These are phyloP conservation scores for Gnathonemus echidnorhynchus DNA, from an alignment of 2,113 vertebrate species.

Conservation along the genomic window DNA sequence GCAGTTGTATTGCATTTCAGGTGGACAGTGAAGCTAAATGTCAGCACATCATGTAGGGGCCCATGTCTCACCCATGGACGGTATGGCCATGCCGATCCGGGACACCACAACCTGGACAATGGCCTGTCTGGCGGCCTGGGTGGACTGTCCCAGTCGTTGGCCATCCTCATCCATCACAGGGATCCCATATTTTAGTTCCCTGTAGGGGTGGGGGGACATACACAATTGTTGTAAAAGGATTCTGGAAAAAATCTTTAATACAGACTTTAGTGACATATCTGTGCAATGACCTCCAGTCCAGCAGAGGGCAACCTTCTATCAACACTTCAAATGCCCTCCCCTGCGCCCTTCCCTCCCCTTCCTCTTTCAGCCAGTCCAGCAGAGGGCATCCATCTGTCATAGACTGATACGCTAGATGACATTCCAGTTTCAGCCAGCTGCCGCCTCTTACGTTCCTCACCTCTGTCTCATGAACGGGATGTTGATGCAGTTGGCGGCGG, in stretches of 20 bases:
- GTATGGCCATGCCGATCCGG: conserved; percentile 89
- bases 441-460: conserved; percentile 52
- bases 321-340: background rate
- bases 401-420: background rate
- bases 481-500: conserved; percentile 97
- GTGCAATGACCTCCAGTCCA: background rate
- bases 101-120: conserved; percentile 93
- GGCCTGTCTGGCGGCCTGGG: conserved; percentile 78
- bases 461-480: conserved; percentile 97
- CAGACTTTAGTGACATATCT: background rate
- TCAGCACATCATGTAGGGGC: background rate
- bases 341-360: background rate
- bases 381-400: background rate
- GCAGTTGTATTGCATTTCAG: background rate
- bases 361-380: background rate
- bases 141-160: conserved; percentile 80
- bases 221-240: background rate
- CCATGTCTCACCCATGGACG: conserved; percentile 80
- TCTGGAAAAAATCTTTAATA: background rate
- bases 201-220: conserved; percentile 28
- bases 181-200: conserved; percentile 87
- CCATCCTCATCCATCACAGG: conserved; percentile 80
- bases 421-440: background rate
- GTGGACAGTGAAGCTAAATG: background rate
- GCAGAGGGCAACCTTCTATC: background rate